A percentile compares a stretch with the other conserved stretches of the same genome.
These are phyloP conservation scores for Erebia epiphron DNA, from an alignment of 2,888 invertebrate species.

Conservation along the genomic window DNA sequence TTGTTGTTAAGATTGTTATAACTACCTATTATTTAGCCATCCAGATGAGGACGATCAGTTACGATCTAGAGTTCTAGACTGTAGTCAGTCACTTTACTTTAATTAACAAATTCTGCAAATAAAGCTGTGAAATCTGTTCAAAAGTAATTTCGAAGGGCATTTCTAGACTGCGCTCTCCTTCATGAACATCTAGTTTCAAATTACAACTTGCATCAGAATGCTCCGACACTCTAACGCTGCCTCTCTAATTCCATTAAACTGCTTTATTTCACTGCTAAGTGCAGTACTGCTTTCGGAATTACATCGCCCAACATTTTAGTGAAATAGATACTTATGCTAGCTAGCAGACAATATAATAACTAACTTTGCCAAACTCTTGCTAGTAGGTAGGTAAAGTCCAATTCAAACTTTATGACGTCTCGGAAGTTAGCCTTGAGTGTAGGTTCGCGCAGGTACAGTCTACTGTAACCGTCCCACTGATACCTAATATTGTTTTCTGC, in stretches of 20 bases:
- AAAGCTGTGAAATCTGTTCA: not conserved
- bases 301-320: not conserved
- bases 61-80: not conserved
- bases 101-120: not conserved
- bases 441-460: too few species aligned
- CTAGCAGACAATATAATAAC: too few species aligned
- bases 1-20: too few species aligned
- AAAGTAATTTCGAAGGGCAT: conserved; percentile 10
- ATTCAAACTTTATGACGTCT: too few species aligned
- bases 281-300: not conserved
- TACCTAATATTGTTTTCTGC: too few species aligned
- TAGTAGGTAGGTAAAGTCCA: too few species aligned
- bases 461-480: too few species aligned
- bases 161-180: conserved; percentile 8
- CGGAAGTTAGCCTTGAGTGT: too few species aligned
- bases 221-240: conserved; percentile 6
- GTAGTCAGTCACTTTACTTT: not conserved
- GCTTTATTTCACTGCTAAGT: conserved; percentile 13
- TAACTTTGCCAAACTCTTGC: too few species aligned
- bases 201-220: conserved; percentile 12
- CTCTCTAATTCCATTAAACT: conserved; percentile 5
- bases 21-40: too few species aligned
- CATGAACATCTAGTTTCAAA: conserved; percentile 17
- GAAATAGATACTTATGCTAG: not conserved
- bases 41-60: not conserved